phyloP scores from a whole-genome alignment of 2,113 vertebrate species.

The Ceuthmochares aereus region DNA sequence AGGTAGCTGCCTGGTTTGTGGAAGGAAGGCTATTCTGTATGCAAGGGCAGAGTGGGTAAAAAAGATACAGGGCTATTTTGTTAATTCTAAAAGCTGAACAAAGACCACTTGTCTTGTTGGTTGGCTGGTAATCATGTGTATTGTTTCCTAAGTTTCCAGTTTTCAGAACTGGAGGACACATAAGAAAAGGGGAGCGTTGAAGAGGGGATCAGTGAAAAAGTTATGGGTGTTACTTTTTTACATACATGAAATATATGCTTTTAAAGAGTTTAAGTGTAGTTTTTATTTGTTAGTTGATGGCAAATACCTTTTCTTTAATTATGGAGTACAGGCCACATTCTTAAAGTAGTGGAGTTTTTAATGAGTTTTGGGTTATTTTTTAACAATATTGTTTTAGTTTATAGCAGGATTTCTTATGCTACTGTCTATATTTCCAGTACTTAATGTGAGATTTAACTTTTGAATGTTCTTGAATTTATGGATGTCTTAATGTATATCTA shows the following conservation, averaged over 20 bases:
- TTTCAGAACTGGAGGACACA: not conserved
- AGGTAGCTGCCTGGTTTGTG: not conserved
- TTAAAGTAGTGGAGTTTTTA: not conserved
- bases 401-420: not conserved
- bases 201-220: not conserved
- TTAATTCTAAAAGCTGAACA: not conserved
- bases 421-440: not conserved
- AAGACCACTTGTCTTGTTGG: not conserved
- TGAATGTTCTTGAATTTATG: not conserved
- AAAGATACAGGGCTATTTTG: not conserved
- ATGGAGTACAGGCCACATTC: not conserved
- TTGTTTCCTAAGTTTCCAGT: not conserved
- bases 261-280: not conserved
- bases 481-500: not conserved
- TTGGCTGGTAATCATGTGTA: not conserved
- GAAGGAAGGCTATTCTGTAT: not conserved
- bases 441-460: not conserved
- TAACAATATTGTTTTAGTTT: not conserved
- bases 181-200: not conserved
- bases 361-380: not conserved
- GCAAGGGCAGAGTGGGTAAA: not conserved
- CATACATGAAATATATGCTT: not conserved
- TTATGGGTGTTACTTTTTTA: not conserved
- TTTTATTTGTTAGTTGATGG: not conserved
- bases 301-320: not conserved